These are phyloP conservation scores for Apostichopus leukothele DNA, from an alignment of 53 echinoderm and acorn worm genomes.

Conservation along the genomic window DNA sequence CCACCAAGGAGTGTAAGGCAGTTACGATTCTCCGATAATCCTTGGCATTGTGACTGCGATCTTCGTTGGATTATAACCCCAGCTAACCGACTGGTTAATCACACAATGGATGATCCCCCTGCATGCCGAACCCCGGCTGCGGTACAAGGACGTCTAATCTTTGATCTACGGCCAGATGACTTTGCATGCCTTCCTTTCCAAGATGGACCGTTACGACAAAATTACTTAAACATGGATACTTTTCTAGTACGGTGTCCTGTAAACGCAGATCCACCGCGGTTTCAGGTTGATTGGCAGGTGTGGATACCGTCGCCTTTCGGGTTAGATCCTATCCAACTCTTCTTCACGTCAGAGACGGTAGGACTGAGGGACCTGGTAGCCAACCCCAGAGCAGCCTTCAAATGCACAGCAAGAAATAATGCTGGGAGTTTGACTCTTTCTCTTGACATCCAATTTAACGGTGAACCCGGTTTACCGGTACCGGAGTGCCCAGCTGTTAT, in stretches of 20 bases:
- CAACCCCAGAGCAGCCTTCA: slow-evolving; percentile 25
- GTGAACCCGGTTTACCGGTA: background rate
- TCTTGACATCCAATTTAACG: background rate
- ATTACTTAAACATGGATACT: slow-evolving; percentile 28
- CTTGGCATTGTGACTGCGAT: slow-evolving; percentile 29
- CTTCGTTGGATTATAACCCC: slow-evolving; percentile 14
- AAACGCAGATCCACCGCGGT: slow-evolving; percentile 12
- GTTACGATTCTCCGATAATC: background rate
- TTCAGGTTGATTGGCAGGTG: background rate
- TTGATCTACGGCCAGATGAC: background rate
- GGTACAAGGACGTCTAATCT: slow-evolving; percentile 7
- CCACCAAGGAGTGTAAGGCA: background rate
- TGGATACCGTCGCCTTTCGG: slow-evolving; percentile 3
- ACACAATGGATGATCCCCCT: background rate
- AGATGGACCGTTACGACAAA: slow-evolving; percentile 15
- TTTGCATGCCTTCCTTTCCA: slow-evolving; percentile 24
- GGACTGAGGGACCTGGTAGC: background rate
- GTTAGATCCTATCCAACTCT: slow-evolving; percentile 19
- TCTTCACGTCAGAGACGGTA: slow-evolving; percentile 28
- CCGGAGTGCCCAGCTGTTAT: background rate
- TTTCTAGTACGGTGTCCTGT: slow-evolving; percentile 23
- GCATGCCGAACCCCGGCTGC: background rate
- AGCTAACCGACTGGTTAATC: background rate
- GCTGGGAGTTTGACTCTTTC: slow-evolving; percentile 13
- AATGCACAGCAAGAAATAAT: slow-evolving; percentile 29